These are phyloP conservation scores for Drosophila melanica DNA, from an alignment of 1,140 invertebrate species.

Conservation along the genomic window DNA sequence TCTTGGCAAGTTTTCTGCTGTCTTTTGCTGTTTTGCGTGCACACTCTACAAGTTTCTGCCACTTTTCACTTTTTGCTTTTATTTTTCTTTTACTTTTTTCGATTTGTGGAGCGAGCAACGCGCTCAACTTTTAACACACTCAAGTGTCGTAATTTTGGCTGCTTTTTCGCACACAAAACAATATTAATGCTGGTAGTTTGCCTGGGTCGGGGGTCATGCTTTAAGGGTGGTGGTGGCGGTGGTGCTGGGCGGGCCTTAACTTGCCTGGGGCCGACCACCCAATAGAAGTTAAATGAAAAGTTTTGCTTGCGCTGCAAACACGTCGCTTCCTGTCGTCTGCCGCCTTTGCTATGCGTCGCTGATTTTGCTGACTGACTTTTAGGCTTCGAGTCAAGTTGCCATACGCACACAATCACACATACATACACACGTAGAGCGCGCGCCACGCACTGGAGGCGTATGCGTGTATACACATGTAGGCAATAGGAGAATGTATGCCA, in stretches of 20 bases:
- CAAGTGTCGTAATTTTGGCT: slow-evolving; percentile 82
- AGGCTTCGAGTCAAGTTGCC: slow-evolving; percentile 69
- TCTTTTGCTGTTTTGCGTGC: slow-evolving; percentile 80
- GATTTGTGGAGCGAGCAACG: slow-evolving; percentile 67
- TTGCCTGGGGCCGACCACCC: slow-evolving; percentile 25
- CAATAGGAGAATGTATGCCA: slow-evolving; percentile 27
- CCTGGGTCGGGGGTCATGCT: slow-evolving; percentile 1
- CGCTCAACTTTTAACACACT: slow-evolving; percentile 82
- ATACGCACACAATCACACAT: slow-evolving; percentile 44
- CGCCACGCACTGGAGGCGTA: slow-evolving; percentile 19
- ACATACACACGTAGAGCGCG: slow-evolving; percentile 23
- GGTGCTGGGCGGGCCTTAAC: neutral
- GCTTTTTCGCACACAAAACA: slow-evolving; percentile 81
- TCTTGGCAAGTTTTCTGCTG: slow-evolving; percentile 72
- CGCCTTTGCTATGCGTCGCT: slow-evolving; percentile 69
- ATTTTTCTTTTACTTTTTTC: slow-evolving; percentile 75
- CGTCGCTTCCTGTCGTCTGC: slow-evolving; percentile 76
- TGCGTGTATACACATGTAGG: slow-evolving; percentile 28
- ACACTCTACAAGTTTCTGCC: slow-evolving; percentile 63
- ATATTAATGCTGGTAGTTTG: slow-evolving; percentile 80
- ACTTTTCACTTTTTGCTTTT: slow-evolving; percentile 75
- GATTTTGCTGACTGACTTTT: slow-evolving; percentile 76
- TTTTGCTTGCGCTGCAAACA: slow-evolving; percentile 80
- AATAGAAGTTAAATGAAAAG: slow-evolving; percentile 79
- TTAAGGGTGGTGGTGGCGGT: slow-evolving; percentile 12